Evolutionary conservation across 2,888 invertebrate species (phyloP), one percentile per base, ranked within the genome.

Genomic region (Ethmia dodecea): DNA sequence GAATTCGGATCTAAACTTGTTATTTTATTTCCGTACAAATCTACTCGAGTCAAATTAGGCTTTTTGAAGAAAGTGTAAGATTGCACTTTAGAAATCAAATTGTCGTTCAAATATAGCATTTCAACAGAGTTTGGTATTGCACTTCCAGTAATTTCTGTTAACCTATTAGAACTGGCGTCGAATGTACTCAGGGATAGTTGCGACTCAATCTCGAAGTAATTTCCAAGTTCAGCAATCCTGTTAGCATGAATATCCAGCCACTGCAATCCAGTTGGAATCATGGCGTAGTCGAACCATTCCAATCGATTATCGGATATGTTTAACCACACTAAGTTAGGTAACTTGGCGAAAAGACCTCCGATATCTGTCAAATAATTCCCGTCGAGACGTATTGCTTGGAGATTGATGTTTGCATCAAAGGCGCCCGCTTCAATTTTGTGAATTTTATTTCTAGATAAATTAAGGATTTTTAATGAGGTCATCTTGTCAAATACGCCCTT

Each of bases 21-120:
- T 58, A 95, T 92, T 76, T 92, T 91, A 65, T 95, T 95, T 26
- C 93, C 93, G 60, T 92, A 93, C 37, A 95, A 81, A 71, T 95
- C 94, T 9, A 94, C 94, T 42, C 93, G 84, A 5, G 94, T 94
- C 48, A 95, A 79, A 70, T 95, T 95, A 0, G 93, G 93, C 72
- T 95, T 95, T 65, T 94, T 93, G 80, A 94, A 93, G 69, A 95
- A 95, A 6, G 94, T 93, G 60, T 94, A 94, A 9, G 94, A 94
- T 60, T 94, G 94, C 47, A 95, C 93, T 81, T 92, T 93, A 5
- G 92, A 89, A 46, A 95, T 94, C 31, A 90, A 81, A 76, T 95
- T 95, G 68, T 94, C 92, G 65, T 93, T 93, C 31, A 95, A 81
- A 60, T 92, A 93, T 29, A 94, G 75, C 71, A 92, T 89, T 77